Percentiles rank a stretch among this genome's conserved stretches.
Evolutionary conservation across 2,888 invertebrate genomes (phyloP).

Genomic region (Callosobruchus maculatus): DNA sequence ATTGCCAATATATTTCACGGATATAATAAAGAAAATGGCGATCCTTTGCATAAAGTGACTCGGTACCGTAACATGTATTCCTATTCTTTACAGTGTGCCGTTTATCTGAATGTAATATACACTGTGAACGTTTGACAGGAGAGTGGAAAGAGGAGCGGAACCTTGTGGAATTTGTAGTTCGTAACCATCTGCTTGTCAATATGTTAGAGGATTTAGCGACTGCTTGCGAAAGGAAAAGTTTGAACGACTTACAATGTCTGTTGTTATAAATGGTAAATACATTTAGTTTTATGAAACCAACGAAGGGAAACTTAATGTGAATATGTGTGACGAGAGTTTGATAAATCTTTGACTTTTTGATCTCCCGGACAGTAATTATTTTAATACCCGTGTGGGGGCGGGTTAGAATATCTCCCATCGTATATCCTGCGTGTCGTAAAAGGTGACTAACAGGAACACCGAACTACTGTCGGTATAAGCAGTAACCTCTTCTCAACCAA

Average conservation of each 20-base stretch:
- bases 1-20: conserved; percentile 18
- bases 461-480: too few relatives aligned
- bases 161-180: background rate
- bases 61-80: background rate
- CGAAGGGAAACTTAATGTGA: too few relatives aligned
- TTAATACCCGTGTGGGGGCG: too few relatives aligned
- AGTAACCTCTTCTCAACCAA: too few relatives aligned
- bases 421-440: too few relatives aligned
- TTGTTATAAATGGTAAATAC: too few relatives aligned
- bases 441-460: too few relatives aligned
- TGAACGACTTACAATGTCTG: background rate
- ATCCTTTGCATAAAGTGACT: conserved; percentile 1
- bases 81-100: background rate
- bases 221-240: background rate
- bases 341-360: too few relatives aligned
- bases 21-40: conserved; percentile 2
- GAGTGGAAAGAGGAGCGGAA: background rate
- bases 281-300: too few relatives aligned
- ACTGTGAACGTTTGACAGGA: background rate
- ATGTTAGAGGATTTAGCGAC: background rate
- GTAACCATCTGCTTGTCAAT: background rate
- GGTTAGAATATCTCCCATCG: too few relatives aligned
- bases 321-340: too few relatives aligned
- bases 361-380: too few relatives aligned
- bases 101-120: background rate